Evolutionary conservation across 2,888 invertebrate genomes (phyloP).

Genomic region (Tiphia femorata): DNA sequence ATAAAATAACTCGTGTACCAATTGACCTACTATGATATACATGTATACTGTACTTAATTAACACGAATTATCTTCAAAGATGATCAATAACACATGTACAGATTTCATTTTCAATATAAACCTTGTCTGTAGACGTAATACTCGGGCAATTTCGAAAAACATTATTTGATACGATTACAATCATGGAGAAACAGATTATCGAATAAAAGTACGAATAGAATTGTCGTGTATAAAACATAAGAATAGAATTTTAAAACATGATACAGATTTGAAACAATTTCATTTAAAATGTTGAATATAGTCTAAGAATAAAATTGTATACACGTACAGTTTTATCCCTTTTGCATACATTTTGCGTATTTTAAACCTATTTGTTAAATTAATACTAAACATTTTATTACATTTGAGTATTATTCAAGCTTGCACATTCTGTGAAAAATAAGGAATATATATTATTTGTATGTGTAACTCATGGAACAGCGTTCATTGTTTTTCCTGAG

Average conservation of each 20-base stretch:
- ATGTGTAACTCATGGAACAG: neutral
- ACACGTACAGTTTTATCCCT: too few species aligned
- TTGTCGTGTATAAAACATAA: too few species aligned
- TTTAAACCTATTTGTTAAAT: neutral
- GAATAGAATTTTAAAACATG: too few species aligned
- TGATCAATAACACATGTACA: too few species aligned
- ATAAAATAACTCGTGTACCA: neutral
- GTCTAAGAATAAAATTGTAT: too few species aligned
- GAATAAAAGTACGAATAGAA: neutral
- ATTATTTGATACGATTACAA: neutral
- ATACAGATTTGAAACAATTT: too few species aligned
- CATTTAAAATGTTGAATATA: too few species aligned
- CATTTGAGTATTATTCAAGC: constrained; percentile 38
- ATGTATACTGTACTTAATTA: too few species aligned
- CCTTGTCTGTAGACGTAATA: too few species aligned
- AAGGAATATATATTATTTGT: neutral
- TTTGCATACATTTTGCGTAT: neutral
- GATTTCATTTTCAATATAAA: too few species aligned
- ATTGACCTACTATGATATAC: neutral
- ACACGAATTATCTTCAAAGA: too few species aligned
- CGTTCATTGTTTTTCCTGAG: neutral
- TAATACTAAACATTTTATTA: constrained; percentile 20
- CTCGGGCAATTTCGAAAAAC: too few species aligned
- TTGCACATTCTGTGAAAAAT: neutral
- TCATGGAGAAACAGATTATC: neutral